phyloP scores from a whole-genome alignment of 1,140 invertebrate species.

The Drosophila lacertosa region DNA sequence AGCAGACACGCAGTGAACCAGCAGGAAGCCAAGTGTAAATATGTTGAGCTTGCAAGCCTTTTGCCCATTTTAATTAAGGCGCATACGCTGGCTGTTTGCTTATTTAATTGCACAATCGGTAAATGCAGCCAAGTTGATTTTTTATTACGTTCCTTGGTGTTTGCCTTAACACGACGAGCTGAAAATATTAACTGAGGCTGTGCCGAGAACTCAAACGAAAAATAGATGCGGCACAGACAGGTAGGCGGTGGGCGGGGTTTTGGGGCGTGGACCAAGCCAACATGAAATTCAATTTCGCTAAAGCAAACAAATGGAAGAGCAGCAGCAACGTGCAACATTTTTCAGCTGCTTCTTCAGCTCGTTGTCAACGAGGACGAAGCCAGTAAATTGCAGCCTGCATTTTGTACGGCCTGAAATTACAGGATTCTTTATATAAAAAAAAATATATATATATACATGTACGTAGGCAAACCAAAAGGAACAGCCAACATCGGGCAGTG shows the following conservation, averaged over 20 bases:
- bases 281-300: constrained; percentile 79
- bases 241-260: not conserved
- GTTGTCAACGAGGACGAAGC: constrained; percentile 43
- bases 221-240: not conserved
- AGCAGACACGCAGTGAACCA: constrained; percentile 5
- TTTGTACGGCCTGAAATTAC: constrained; percentile 76
- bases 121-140: constrained; percentile 62
- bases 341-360: constrained; percentile 58
- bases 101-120: constrained; percentile 80
- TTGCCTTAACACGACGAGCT: constrained; percentile 77
- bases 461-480: constrained; percentile 2
- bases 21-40: constrained; percentile 46
- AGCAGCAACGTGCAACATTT: constrained; percentile 43
- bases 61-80: constrained; percentile 74
- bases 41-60: constrained; percentile 50
- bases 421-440: constrained; percentile 60
- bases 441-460: constrained; percentile 1
- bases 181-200: constrained; percentile 64
- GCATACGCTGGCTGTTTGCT: constrained; percentile 61
- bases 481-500: not conserved
- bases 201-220: not conserved
- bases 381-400: constrained; percentile 76
- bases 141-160: constrained; percentile 47
- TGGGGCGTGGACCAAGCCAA: constrained; percentile 25
- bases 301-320: constrained; percentile 67